Evolutionary conservation across 2,888 invertebrate genomes (phyloP).

Genomic region (Elegia similella): DNA sequence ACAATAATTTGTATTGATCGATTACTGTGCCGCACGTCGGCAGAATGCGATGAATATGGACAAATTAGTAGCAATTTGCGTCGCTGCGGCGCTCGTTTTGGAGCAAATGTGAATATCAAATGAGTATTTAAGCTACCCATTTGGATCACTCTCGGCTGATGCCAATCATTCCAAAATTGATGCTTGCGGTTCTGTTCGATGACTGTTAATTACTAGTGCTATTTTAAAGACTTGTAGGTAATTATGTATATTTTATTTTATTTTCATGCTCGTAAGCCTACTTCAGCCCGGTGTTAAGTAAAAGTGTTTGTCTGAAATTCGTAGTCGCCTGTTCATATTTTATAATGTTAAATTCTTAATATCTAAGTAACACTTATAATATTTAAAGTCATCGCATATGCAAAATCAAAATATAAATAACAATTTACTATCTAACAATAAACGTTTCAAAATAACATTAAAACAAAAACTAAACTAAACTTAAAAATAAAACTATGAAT

Average conservation of each 20-base stretch:
- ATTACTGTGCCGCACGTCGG: constrained; percentile 27
- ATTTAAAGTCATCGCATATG: too few species aligned
- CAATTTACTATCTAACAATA: background rate
- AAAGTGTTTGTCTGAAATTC: too few species aligned
- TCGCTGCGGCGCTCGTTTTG: constrained; percentile 51
- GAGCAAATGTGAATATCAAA: constrained; percentile 74
- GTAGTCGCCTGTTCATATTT: too few species aligned
- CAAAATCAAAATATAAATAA: background rate
- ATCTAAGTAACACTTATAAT: too few species aligned
- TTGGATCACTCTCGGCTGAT: constrained; percentile 68
- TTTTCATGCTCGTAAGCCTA: too few species aligned
- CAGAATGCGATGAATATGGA: constrained; percentile 57
- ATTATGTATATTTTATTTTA: too few species aligned
- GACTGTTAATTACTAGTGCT: constrained; percentile 47
- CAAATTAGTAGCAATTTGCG: constrained; percentile 72
- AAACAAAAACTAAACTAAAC: too few species aligned
- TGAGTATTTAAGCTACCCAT: constrained; percentile 73
- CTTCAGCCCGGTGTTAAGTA: too few species aligned
- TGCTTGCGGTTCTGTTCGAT: constrained; percentile 59
- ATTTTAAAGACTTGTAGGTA: constrained; percentile 15
- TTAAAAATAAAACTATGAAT: too few species aligned
- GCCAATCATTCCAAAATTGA: constrained; percentile 72
- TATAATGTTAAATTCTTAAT: too few species aligned
- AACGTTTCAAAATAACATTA: too few species aligned
- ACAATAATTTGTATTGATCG: constrained; percentile 23